Evolutionary conservation across 2,888 invertebrate species (phyloP).

Genomic region (Meta bourneti): DNA sequence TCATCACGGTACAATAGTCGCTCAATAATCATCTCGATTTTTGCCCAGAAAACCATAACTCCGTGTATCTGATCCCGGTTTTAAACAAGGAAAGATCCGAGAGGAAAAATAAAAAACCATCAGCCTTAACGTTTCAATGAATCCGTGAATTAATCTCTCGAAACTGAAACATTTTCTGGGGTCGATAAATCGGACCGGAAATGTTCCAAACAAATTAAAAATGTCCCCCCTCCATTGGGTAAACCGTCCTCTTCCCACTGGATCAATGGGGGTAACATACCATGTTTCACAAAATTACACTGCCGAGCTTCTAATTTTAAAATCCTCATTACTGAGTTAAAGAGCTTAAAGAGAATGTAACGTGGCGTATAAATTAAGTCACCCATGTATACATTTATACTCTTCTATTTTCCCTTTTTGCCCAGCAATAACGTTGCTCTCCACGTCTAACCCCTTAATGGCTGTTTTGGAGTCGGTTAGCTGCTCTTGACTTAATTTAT

Average conservation of each 20-base stretch:
- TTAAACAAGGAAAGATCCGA: not conserved
- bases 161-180: not conserved
- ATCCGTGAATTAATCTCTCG: not conserved
- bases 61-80: not conserved
- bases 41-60: not conserved
- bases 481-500: constrained; percentile 63
- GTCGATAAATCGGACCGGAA: constrained; percentile 48
- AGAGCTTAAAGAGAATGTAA: constrained; percentile 42
- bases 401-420: constrained; percentile 46
- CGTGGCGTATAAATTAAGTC: constrained; percentile 61
- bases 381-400: constrained; percentile 53
- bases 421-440: constrained; percentile 17
- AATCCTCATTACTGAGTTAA: constrained; percentile 59
- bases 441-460: constrained; percentile 20
- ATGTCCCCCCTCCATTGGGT: constrained; percentile 1
- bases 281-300: constrained; percentile 61
- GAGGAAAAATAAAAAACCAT: not conserved
- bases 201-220: constrained; percentile 47
- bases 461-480: constrained; percentile 27
- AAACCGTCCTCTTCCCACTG: not conserved
- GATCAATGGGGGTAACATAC: constrained; percentile 47
- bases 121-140: not conserved
- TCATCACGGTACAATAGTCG: not conserved
- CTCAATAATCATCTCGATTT: not conserved
- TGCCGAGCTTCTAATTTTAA: constrained; percentile 47